Percentiles rank a stretch among this genome's conserved stretches.
Evolutionary conservation across 2,113 vertebrate genomes (phyloP).

Genomic region (Sialia sialis): DNA sequence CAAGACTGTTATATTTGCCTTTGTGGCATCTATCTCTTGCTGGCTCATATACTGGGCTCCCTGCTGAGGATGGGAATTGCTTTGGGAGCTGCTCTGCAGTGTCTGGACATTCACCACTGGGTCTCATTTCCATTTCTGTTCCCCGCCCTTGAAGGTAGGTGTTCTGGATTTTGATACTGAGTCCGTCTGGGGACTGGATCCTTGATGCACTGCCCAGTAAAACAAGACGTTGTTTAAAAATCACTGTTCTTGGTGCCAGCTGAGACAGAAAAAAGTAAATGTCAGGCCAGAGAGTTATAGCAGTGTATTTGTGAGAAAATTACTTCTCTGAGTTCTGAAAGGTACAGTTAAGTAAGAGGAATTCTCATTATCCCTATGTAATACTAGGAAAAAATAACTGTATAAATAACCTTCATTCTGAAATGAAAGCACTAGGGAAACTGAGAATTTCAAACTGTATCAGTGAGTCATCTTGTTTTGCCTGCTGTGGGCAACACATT

Average conservation of each 20-base stretch:
- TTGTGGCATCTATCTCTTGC: neutral
- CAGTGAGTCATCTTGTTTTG: slow-evolving; percentile 53
- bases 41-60: neutral
- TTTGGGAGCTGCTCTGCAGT: neutral
- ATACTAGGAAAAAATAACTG: slow-evolving; percentile 16
- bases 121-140: neutral
- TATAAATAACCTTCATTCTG: slow-evolving; percentile 35
- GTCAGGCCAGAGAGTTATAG: slow-evolving; percentile 32
- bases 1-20: neutral
- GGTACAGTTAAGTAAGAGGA: slow-evolving; percentile 50
- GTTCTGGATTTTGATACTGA: neutral
- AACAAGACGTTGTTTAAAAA: slow-evolving; percentile 42
- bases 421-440: slow-evolving; percentile 11
- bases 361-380: slow-evolving; percentile 49
- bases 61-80: neutral
- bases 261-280: slow-evolving; percentile 33
- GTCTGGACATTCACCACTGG: neutral
- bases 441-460: slow-evolving; percentile 13
- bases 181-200: neutral
- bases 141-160: neutral
- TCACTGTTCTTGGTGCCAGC: neutral
- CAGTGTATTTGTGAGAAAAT: slow-evolving; percentile 27
- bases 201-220: slow-evolving; percentile 35
- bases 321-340: slow-evolving; percentile 27
- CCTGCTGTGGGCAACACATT: neutral